Evolutionary conservation across 2,797 vertebrate genomes (phyloP).

Genomic region (Falco concolor): DNA sequence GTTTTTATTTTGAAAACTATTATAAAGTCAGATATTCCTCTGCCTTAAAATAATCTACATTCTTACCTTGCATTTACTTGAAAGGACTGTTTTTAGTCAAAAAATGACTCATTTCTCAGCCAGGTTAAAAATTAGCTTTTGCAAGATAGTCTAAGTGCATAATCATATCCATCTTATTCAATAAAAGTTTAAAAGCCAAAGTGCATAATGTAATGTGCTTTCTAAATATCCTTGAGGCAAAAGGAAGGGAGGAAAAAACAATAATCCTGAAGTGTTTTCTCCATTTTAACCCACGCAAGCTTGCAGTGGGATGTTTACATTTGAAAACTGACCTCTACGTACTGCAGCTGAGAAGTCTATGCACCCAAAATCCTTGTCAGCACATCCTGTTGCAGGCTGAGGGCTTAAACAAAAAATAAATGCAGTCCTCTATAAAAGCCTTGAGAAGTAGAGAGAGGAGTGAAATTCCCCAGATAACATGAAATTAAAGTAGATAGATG

Average conservation of each 20-base stretch:
- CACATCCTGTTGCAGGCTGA: background rate
- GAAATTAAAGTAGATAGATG: background rate
- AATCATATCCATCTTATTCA: background rate
- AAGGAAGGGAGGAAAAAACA: background rate
- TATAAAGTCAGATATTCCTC: background rate
- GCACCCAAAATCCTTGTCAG: background rate
- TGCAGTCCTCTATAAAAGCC: background rate
- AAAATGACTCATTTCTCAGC: background rate
- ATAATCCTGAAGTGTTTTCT: background rate
- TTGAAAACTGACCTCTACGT: background rate
- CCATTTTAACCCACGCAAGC: background rate
- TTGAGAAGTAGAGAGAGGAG: background rate
- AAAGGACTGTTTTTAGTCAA: background rate
- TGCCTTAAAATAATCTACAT: background rate
- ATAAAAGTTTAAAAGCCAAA: background rate
- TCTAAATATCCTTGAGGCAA: background rate
- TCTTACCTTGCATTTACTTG: background rate
- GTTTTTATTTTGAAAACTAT: background rate
- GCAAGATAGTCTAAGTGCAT: background rate
- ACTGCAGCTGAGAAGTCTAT: background rate
- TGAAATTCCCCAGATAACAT: background rate
- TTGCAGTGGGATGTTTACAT: background rate
- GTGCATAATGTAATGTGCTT: background rate
- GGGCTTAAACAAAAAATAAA: slow-evolving; percentile 17
- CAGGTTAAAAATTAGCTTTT: too few relatives aligned